Evolutionary conservation across 2,888 invertebrate genomes (phyloP), one percentile per base, ranked within the genome.

Genomic region (Lampropteryx suffumata): DNA sequence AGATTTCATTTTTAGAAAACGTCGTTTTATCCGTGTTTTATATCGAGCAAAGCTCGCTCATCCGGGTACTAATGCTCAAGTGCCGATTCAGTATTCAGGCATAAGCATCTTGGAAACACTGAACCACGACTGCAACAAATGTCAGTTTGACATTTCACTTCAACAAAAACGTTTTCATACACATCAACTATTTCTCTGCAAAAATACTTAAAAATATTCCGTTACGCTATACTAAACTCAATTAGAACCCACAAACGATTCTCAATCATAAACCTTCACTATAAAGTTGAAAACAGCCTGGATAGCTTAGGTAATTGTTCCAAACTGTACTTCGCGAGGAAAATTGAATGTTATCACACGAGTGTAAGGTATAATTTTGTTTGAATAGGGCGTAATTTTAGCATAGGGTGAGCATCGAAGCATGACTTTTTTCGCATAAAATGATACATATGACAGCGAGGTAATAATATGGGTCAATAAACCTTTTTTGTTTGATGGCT

Each of bases 341-440:
- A 45, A 47, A 46, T 50, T 52, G 42, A 52, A 13, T 48, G 34
- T 46, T 61, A 50, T 12, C 1, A 7, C 12, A n/a, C 1, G n/a
- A 0, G 8, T 11, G 17, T 45, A 46, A 44, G 49, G 65, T 59
- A 35, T 34, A 24, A 43, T 61, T 40, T 48, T 3, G 5, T 10
- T 2, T 17, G 24, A n/a, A 13, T 44, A 55, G 54, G 56, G 52
- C 43, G 34, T 44, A 37, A 35, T 55, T 65, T 65, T 64, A 50
- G 61, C 61, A 54, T 77, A 72, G 85, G 85, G 85, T 85, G 84
- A 44, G 54, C 66, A 77, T 43, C 81, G 69, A 67, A 69, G 72
- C 80, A 67, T 68, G 56, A 65, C 79, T 76, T 78, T 74, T 74
- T 76, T 75, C 69, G 63, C 68, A 69, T 61, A 67, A 72, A 71